Base-by-base conservation (phyloP, 2,113 vertebrate genomes). In the Brachyhypopomus gauderio region DNA sequence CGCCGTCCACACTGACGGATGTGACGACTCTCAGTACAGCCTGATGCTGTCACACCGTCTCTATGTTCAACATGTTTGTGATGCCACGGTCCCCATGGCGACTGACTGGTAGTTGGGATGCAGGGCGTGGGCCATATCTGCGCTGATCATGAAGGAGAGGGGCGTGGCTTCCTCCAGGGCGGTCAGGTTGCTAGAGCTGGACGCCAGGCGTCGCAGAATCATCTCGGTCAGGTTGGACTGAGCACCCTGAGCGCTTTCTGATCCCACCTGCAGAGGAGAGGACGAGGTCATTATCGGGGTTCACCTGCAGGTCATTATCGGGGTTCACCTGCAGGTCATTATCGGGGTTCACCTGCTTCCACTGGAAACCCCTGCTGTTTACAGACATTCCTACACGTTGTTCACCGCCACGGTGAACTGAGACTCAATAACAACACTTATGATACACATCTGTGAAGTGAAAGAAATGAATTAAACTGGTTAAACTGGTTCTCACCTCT, bases 61-160 rank as follows among this genome's bases (percentile, higher is more conserved):
- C 1, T 25, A 64, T 17, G 25, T 48, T 14, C 16, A 52, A 59
- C 0, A 5, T 22, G 25, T 45, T 41, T 5, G 36, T 77, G 12
- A 77, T 30, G 69, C 12, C 64, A n/a, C 45, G 41, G 63, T 38
- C 71, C 55, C n/a, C 67, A 76, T 12, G 22, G 58, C 23, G 60
- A 96, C 97, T 96, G 88, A 99, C 97, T 89, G 80, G 17, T 99
- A 98, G 92, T 99, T 99, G 14, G 98, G 97, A 86, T 99, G 98
- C 62, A 96, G 91, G 0, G 97, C 97, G 0, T 99, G 98, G 2
- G 97, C 98, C 98, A 99, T 99, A 87, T 99, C 98, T 0, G 97
- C 96, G 0, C 97, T 99, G 92, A 99, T 96, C 97, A 99, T 96
- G 92, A 93, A 98, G 85, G 98, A 99, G 60, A 92, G 94, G 23